phyloP scores from a whole-genome alignment of 2,888 invertebrate species.

The Apomyelois bistriatella region DNA sequence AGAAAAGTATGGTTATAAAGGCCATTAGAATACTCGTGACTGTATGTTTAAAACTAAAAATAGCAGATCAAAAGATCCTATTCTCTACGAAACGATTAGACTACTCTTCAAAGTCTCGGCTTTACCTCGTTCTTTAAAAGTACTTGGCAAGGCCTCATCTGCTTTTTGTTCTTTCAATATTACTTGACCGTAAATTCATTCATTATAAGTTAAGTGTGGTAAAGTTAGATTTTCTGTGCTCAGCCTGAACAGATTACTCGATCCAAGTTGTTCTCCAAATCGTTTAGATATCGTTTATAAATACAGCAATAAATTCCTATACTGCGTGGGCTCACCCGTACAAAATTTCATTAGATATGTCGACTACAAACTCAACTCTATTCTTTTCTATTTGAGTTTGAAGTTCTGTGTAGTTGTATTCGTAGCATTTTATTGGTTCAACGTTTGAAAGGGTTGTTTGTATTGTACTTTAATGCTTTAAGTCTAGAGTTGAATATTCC shows the following conservation, averaged over 20 bases:
- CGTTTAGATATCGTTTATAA: constrained; percentile 24
- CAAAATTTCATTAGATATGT: constrained; percentile 24
- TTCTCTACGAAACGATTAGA: too few species aligned
- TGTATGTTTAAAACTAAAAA: too few species aligned
- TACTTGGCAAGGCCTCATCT: too few species aligned
- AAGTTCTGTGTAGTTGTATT: not conserved
- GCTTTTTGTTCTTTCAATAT: too few species aligned
- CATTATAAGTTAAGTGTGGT: not conserved
- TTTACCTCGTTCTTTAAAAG: too few species aligned
- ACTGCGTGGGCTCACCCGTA: constrained; percentile 35
- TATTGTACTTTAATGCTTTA: not conserved
- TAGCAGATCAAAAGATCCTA: too few species aligned
- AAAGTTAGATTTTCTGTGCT: not conserved
- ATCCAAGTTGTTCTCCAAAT: constrained; percentile 15
- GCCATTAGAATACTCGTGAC: too few species aligned
- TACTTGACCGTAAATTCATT: too few species aligned
- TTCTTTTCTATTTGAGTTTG: not conserved
- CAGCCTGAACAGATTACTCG: not conserved
- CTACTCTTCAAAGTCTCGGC: too few species aligned
- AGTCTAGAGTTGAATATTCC: not conserved
- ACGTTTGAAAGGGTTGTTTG: not conserved
- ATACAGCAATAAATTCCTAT: constrained; percentile 37
- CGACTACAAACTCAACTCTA: not conserved
- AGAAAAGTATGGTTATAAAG: too few species aligned
- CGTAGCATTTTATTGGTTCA: not conserved